phyloP scores from a whole-genome alignment of 2,797 vertebrate genomes.

The Periophthalmus magnuspinnatus region DNA sequence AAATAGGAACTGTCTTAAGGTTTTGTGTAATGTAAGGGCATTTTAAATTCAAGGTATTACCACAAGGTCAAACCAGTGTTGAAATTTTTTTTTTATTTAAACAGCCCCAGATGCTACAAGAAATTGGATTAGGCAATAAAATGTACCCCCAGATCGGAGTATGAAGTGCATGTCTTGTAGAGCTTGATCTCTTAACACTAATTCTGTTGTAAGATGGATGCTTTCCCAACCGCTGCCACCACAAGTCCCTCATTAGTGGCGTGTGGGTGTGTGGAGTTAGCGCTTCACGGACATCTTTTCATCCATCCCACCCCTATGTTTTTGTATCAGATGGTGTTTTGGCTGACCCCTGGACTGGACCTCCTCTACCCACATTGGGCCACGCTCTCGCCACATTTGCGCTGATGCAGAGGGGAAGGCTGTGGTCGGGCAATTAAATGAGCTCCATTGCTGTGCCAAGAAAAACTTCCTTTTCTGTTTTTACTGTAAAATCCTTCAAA shows the following conservation, averaged over 20 bases:
- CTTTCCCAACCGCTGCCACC: constrained; percentile 59
- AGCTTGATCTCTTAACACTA: constrained; percentile 58
- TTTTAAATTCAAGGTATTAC: constrained; percentile 21
- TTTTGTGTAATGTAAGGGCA: no score
- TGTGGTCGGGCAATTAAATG: constrained; percentile 78
- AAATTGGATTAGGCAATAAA: constrained; percentile 62
- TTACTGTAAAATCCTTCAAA: constrained; percentile 74
- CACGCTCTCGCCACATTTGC: constrained; percentile 68
- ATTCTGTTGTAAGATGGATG: constrained; percentile 58
- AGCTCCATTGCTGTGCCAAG: constrained; percentile 72
- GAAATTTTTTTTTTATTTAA: constrained; percentile 59
- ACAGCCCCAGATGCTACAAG: constrained; percentile 66
- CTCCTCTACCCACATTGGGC: constrained; percentile 53
- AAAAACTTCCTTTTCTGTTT: constrained; percentile 82
- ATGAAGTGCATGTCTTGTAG: constrained; percentile 59
- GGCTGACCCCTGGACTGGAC: constrained; percentile 55
- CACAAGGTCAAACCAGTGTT: constrained; percentile 52
- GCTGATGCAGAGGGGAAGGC: constrained; percentile 74
- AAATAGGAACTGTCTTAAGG: no score
- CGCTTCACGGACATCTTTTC: constrained; percentile 46
- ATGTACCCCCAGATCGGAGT: constrained; percentile 52
- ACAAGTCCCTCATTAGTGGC: constrained; percentile 61
- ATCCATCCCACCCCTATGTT: constrained; percentile 48
- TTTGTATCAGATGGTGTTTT: constrained; percentile 60
- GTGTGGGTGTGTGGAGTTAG: constrained; percentile 53